A percentile compares a stretch with the other conserved stretches of the same genome.
phyloP scores from a whole-genome alignment of 1,140 invertebrate species.

The Heterodera schachtii region DNA sequence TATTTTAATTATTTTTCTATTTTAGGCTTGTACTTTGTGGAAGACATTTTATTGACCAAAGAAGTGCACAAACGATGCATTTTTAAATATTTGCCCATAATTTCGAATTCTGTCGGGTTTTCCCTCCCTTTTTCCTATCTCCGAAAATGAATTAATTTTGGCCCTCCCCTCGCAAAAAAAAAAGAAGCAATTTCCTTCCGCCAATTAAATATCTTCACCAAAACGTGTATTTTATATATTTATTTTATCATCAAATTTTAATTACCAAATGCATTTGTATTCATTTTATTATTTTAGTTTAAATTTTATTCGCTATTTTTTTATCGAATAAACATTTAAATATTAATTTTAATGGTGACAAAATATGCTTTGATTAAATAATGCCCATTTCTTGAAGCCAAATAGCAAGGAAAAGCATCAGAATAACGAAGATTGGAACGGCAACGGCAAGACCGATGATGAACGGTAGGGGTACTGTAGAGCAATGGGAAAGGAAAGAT shows the following conservation, averaged over 20 bases:
- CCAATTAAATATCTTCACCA: background rate
- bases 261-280: conserved; percentile 4
- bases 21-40: conserved; percentile 59
- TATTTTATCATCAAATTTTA: conserved; percentile 1
- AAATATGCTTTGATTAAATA: conserved; percentile 28
- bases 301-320: too few species aligned
- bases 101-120: background rate
- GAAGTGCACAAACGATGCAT: background rate
- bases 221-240: background rate
- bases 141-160: background rate
- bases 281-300: too few species aligned
- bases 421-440: conserved; percentile 47
- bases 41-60: conserved; percentile 54
- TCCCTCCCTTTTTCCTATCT: background rate
- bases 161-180: too few species aligned
- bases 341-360: too few species aligned
- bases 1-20: conserved; percentile 11
- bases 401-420: conserved; percentile 47
- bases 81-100: conserved; percentile 13
- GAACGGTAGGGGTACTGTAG: conserved; percentile 39
- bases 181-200: too few species aligned
- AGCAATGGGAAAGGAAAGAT: conserved; percentile 15
- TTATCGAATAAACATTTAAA: too few species aligned
- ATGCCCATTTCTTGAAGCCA: conserved; percentile 52
- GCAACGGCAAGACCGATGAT: conserved; percentile 48